These are phyloP conservation scores for Gnatocerus cornutus DNA, from an alignment of 2,888 invertebrate genomes.

Conservation along the genomic window DNA sequence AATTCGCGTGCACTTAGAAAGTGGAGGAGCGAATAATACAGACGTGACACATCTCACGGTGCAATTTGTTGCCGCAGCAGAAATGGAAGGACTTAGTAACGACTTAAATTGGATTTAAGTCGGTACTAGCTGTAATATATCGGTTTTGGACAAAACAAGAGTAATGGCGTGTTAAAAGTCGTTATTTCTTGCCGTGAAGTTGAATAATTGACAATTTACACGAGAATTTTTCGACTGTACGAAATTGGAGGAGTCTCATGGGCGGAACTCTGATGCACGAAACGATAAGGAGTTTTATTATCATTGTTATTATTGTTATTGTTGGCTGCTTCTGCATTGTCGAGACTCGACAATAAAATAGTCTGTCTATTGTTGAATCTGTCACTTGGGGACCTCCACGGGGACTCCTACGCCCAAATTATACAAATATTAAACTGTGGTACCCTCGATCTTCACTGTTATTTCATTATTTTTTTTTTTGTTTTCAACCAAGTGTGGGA, in stretches of 20 bases:
- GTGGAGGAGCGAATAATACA: not conserved
- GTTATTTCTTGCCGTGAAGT: not conserved
- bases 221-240: conserved; percentile 11
- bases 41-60: not conserved
- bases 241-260: conserved; percentile 21
- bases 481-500: conserved; percentile 27
- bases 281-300: conserved; percentile 63
- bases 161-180: conserved; percentile 2
- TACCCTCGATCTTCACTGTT: conserved; percentile 26
- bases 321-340: conserved; percentile 64
- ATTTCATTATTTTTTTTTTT: conserved; percentile 40
- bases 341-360: conserved; percentile 61
- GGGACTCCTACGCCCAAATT: conserved; percentile 56
- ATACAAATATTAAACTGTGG: conserved; percentile 49
- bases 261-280: conserved; percentile 51
- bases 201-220: conserved; percentile 2
- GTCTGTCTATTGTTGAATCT: conserved; percentile 61
- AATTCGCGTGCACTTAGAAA: no score
- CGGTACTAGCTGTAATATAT: conserved; percentile 1
- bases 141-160: conserved; percentile 1
- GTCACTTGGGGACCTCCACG: conserved; percentile 59
- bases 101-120: not conserved
- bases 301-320: conserved; percentile 64
- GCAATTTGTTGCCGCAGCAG: not conserved
- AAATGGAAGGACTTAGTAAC: not conserved